Evolutionary conservation across 2,113 vertebrate species (phyloP).

Genomic region (Siphamia tubifer): DNA sequence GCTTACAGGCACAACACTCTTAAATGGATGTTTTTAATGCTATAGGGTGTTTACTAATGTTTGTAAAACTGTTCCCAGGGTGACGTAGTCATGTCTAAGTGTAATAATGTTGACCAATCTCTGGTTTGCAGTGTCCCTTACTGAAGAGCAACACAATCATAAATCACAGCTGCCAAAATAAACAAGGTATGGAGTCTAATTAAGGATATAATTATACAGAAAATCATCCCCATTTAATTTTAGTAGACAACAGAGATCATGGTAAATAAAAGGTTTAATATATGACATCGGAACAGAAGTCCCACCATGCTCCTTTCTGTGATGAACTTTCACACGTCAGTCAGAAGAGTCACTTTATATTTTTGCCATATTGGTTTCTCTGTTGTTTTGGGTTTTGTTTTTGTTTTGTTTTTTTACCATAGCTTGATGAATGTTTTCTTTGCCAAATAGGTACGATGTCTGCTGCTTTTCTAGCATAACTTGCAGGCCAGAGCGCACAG

Average conservation of each 20-base stretch:
- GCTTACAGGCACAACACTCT: constrained; percentile 2
- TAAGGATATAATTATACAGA: not conserved
- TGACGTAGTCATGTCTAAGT: constrained; percentile 22
- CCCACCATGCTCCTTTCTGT: not conserved
- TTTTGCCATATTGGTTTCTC: constrained; percentile 47
- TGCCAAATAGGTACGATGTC: constrained; percentile 70
- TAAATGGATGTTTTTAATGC: constrained; percentile 2
- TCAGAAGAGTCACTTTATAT: constrained; percentile 42
- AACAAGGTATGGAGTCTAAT: not conserved
- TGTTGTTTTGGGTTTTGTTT: constrained; percentile 5
- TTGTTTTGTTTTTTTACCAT: constrained; percentile 13
- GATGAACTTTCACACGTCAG: constrained; percentile 12
- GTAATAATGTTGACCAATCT: constrained; percentile 15
- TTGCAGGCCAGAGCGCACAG: constrained; percentile 35
- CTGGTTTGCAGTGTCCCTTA: constrained; percentile 3
- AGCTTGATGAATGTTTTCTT: constrained; percentile 68
- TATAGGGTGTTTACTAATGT: constrained; percentile 21
- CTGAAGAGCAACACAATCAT: constrained; percentile 11
- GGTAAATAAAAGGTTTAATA: not conserved
- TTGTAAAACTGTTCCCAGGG: constrained; percentile 19
- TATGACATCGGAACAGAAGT: not conserved
- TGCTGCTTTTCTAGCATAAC: constrained; percentile 40
- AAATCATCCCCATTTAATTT: not conserved
- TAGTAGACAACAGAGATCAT: not conserved
- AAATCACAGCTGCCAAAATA: constrained; percentile 40